These are phyloP conservation scores for Eretmocerus hayati DNA, from an alignment of 2,888 invertebrate genomes.

Conservation along the genomic window DNA sequence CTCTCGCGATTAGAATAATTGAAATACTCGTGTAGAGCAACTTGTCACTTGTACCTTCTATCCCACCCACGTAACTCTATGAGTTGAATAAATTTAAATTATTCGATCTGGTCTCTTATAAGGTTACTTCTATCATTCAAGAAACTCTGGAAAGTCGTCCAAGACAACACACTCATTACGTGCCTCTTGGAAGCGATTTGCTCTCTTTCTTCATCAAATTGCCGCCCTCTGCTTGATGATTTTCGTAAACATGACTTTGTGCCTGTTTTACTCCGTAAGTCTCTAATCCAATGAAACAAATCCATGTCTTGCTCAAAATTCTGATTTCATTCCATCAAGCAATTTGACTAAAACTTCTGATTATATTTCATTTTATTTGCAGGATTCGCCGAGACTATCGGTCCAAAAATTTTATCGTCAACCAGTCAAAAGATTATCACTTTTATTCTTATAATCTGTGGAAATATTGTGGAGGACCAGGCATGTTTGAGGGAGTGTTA, in stretches of 20 bases:
- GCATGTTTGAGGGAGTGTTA: slow-evolving; percentile 18
- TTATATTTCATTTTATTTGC: too few relatives aligned
- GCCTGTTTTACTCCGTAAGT: slow-evolving; percentile 27
- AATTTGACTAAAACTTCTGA: too few relatives aligned
- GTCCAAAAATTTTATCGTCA: slow-evolving; percentile 25
- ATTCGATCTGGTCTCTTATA: too few relatives aligned
- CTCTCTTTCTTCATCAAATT: slow-evolving; percentile 23
- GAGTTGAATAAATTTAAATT: too few relatives aligned
- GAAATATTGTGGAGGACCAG: slow-evolving; percentile 26
- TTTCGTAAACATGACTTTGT: slow-evolving; percentile 26
- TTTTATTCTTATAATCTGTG: slow-evolving; percentile 29
- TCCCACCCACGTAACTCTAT: too few relatives aligned
- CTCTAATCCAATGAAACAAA: not conserved
- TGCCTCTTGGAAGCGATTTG: slow-evolving; percentile 30
- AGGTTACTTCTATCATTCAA: slow-evolving; percentile 34
- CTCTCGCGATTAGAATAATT: too few relatives aligned
- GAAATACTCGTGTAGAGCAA: too few relatives aligned
- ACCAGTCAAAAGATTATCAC: slow-evolving; percentile 33
- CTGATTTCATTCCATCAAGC: too few relatives aligned
- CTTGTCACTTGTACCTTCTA: too few relatives aligned
- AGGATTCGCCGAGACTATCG: slow-evolving; percentile 21
- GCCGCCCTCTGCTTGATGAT: slow-evolving; percentile 16
- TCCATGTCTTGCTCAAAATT: not conserved
- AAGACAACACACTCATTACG: slow-evolving; percentile 23
- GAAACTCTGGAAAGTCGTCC: slow-evolving; percentile 24